These are phyloP conservation scores for Prionailurus viverrinus DNA, from an alignment of 2,113 vertebrate genomes.

Conservation along the genomic window DNA sequence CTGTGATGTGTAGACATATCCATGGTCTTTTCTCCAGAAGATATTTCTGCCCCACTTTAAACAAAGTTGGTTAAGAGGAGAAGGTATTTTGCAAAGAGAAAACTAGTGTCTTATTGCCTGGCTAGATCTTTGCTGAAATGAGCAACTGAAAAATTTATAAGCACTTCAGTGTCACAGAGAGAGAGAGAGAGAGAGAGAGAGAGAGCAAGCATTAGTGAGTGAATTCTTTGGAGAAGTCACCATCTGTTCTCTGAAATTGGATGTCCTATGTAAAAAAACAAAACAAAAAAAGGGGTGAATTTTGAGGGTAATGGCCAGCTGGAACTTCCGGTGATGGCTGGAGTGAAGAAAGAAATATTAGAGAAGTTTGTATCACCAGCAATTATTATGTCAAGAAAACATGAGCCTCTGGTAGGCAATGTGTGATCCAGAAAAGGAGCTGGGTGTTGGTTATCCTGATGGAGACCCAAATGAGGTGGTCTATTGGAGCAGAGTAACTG, in stretches of 20 bases:
- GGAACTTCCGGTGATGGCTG: not conserved
- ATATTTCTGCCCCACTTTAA: not conserved
- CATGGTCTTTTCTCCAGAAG: not conserved
- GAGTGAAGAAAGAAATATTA: not conserved
- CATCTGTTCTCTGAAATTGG: not conserved
- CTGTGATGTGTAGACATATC: not conserved
- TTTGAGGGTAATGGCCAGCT: not conserved
- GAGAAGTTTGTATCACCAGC: not conserved
- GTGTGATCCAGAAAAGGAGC: not conserved
- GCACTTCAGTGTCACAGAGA: not conserved
- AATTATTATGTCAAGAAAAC: not conserved
- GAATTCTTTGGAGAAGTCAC: not conserved
- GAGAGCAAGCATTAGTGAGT: not conserved
- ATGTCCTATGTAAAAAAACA: not conserved
- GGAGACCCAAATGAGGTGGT: not conserved
- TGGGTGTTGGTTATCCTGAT: not conserved
- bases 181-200: not conserved
- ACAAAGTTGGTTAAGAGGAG: not conserved
- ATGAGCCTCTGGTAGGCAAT: not conserved
- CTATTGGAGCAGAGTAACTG: not conserved
- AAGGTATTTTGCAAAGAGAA: not conserved
- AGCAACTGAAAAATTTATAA: not conserved
- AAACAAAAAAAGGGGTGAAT: not conserved
- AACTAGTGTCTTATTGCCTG: not conserved
- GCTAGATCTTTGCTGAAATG: not conserved